Evolutionary conservation across 2,113 vertebrate genomes (phyloP), one percentile per base, ranked within the genome.

Genomic region (Rhabdornis inornatus): DNA sequence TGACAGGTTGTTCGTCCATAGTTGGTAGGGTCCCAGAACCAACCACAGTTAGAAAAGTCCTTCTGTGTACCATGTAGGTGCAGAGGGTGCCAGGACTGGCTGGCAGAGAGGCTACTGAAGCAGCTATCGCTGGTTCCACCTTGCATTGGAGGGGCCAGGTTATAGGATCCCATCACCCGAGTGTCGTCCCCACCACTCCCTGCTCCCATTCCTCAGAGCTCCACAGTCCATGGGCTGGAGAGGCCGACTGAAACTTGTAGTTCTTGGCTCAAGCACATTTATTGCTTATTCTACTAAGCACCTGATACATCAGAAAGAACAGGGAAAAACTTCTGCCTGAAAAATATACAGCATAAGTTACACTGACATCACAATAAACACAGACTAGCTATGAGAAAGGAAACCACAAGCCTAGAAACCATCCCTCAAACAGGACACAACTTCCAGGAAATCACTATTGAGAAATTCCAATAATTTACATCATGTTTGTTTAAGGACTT

Each of bases 391-490:
- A 63, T 37, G 44, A 33, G 53, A 92, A 87, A 82, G 45, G n/a
- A 87, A 88, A 77, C 15, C 1, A 2, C 50, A 76, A 80, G 71
- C 55, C 49, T 49, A 69, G 66, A 90, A 92, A 52, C 17, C 1
- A 0, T 2, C 42, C n/a, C 65, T 49, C 15, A 44, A 56, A 87
- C 40, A 89, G 53, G 57, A 83, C 39, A 8, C 45, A 66, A 55
- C 55, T 93, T 93, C 64, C 79, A 78, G 88, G 68, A 94, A 89
- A 74, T 45, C 55, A 47, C 35, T 86, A 42, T 3, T 74, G 76
- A 92, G 50, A 96, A 90, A 59, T 66, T 47, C 20, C 30, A 90
- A 44, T 64, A 56, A 83, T 86, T 81, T 53, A 77, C 64, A 86
- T 65, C 10, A 56, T 21, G 23, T 23, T 91, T 88, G 75, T 39